Evolutionary conservation across 2,113 vertebrate species (phyloP).

Genomic region (Morone saxatilis): DNA sequence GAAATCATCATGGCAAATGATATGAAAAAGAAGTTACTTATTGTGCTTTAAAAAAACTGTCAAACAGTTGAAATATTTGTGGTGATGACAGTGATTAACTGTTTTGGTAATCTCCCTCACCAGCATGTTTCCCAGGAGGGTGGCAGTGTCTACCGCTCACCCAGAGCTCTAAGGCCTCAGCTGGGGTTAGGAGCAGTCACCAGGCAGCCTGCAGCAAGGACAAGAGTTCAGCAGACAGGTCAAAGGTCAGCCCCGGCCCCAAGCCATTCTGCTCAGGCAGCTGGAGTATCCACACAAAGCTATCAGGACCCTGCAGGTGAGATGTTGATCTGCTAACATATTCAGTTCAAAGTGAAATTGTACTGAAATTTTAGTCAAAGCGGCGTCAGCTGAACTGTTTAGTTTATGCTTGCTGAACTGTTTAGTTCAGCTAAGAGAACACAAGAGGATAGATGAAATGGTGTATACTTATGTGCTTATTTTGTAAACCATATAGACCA

Average conservation of each 20-base stretch:
- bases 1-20: not conserved
- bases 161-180: conserved; percentile 93
- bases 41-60: not conserved
- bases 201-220: conserved; percentile 89
- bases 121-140: conserved; percentile 67
- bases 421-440: not conserved
- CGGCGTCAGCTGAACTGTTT: not conserved
- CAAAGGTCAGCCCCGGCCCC: conserved; percentile 86
- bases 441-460: not conserved
- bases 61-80: not conserved
- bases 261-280: conserved; percentile 83
- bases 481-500: not conserved
- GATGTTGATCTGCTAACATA: not conserved
- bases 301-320: conserved; percentile 88
- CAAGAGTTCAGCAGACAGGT: conserved; percentile 87
- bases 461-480: not conserved
- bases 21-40: not conserved
- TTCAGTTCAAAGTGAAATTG: not conserved
- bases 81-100: not conserved
- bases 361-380: not conserved
- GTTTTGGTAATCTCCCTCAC: conserved; percentile 6
- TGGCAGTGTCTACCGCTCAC: conserved; percentile 87
- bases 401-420: not conserved
- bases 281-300: conserved; percentile 77
- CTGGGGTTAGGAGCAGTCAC: conserved; percentile 91